Conservation (phyloP, 2,888 invertebrate genomes). For the Uloborus plumipes region DNA sequence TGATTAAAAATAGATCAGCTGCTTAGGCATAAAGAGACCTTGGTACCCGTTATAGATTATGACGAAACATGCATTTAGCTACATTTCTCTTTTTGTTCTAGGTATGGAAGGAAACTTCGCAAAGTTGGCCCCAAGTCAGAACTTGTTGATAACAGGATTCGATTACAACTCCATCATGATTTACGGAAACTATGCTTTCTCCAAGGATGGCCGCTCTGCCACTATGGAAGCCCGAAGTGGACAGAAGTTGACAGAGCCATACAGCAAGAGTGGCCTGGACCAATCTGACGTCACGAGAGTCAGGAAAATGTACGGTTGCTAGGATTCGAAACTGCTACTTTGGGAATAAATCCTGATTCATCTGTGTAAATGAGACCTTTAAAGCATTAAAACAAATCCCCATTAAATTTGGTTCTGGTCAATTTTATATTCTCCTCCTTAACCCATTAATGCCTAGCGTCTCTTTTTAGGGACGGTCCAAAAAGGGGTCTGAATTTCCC, state of each 20-base stretch:
- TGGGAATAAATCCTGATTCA: too few species aligned
- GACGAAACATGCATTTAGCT: too few species aligned
- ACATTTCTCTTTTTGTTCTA: neutral
- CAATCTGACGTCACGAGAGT: constrained; percentile 20
- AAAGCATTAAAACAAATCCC: too few species aligned
- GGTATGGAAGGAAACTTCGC: constrained; percentile 47
- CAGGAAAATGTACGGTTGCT: constrained; percentile 36
- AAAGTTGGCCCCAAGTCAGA: constrained; percentile 21
- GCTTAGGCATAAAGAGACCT: too few species aligned
- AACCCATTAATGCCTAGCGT: too few species aligned
- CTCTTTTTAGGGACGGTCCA: too few species aligned
- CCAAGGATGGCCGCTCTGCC: constrained; percentile 16
- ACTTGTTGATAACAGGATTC: constrained; percentile 20
- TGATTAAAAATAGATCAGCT: too few species aligned
- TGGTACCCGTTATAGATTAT: too few species aligned
- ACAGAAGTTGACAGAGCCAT: constrained; percentile 9
- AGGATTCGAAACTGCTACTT: neutral
- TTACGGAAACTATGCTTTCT: constrained; percentile 35
- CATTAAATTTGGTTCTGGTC: too few species aligned
- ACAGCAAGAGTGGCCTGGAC: constrained; percentile 16
- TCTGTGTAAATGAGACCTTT: neutral
- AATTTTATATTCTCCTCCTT: too few species aligned
- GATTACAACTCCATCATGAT: constrained; percentile 53
- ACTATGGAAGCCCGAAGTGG: constrained; percentile 45
- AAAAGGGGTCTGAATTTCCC: too few species aligned